Evolutionary conservation across 2,113 vertebrate species (phyloP).

Genomic region (Catagonus wagneri): DNA sequence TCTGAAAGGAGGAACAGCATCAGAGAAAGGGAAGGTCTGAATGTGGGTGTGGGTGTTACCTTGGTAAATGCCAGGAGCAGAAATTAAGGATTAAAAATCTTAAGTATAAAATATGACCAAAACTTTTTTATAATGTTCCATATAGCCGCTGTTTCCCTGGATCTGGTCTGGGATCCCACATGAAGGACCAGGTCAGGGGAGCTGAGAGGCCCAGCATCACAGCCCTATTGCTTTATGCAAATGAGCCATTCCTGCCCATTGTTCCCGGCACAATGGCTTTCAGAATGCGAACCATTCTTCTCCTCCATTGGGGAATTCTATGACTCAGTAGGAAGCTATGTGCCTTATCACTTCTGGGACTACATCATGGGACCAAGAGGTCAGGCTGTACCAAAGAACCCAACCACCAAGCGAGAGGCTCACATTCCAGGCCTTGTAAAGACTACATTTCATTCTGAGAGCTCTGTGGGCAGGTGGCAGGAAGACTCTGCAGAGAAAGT

Average conservation of each 20-base stretch:
- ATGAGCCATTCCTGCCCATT: neutral
- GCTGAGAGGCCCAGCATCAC: neutral
- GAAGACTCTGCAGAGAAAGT: constrained; percentile 20
- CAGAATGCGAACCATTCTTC: constrained; percentile 81
- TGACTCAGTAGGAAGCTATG: constrained; percentile 87
- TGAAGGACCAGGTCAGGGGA: neutral
- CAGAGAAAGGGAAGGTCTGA: neutral
- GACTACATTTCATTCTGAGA: constrained; percentile 66
- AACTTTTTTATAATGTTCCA: neutral
- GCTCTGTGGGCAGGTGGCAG: constrained; percentile 65
- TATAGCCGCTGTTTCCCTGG: neutral
- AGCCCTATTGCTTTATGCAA: neutral
- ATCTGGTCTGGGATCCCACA: neutral
- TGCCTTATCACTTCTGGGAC: constrained; percentile 77
- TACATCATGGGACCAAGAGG: constrained; percentile 82
- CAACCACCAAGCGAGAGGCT: constrained; percentile 71
- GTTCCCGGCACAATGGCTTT: constrained; percentile 46
- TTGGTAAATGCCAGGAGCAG: neutral
- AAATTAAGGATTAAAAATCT: neutral
- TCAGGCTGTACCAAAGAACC: constrained; percentile 82
- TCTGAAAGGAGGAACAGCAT: neutral
- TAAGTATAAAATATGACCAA: neutral
- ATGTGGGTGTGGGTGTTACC: neutral
- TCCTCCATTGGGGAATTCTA: constrained; percentile 82
- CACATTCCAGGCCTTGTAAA: constrained; percentile 84